Evolutionary conservation across 2,113 vertebrate species (phyloP).

Genomic region (Electrona antarctica): DNA sequence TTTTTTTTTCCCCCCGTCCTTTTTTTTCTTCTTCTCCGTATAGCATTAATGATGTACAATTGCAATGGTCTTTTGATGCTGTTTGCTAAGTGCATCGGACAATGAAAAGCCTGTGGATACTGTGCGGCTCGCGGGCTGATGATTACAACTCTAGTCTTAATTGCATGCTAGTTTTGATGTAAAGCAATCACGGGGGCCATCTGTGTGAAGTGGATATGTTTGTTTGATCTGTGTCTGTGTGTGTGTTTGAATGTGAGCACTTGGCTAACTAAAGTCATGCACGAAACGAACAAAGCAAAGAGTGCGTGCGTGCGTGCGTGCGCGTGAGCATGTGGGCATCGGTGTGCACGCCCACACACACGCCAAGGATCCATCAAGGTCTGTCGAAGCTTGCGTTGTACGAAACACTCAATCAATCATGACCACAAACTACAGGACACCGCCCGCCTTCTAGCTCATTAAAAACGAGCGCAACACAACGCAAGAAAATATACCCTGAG

Average conservation of each 20-base stretch:
- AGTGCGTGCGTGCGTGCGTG: constrained; percentile 41
- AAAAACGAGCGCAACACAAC: constrained; percentile 72
- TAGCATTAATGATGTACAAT: constrained; percentile 52
- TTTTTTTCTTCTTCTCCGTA: constrained; percentile 12
- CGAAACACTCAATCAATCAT: constrained; percentile 75
- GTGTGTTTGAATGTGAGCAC: constrained; percentile 47
- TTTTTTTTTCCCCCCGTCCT: neutral
- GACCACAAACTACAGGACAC: constrained; percentile 61
- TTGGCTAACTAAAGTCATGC: constrained; percentile 65
- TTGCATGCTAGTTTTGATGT: constrained; percentile 79
- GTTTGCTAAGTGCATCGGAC: constrained; percentile 68
- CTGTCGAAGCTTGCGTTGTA: constrained; percentile 52
- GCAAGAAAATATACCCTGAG: constrained; percentile 61
- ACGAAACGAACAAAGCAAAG: constrained; percentile 59
- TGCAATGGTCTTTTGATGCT: constrained; percentile 64
- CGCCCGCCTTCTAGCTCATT: constrained; percentile 74
- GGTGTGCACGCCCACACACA: constrained; percentile 22
- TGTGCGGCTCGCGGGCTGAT: constrained; percentile 59
- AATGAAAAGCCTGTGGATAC: constrained; percentile 76
- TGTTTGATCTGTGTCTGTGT: constrained; percentile 69
- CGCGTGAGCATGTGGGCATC: constrained; percentile 17
- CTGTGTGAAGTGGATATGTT: constrained; percentile 75
- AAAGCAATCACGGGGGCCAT: constrained; percentile 76
- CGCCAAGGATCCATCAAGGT: constrained; percentile 58
- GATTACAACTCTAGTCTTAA: constrained; percentile 75